A percentile compares a stretch with the other conserved stretches of the same genome.
These are phyloP conservation scores for Panzeria rudis DNA, from an alignment of 2,888 invertebrate genomes.

Conservation along the genomic window DNA sequence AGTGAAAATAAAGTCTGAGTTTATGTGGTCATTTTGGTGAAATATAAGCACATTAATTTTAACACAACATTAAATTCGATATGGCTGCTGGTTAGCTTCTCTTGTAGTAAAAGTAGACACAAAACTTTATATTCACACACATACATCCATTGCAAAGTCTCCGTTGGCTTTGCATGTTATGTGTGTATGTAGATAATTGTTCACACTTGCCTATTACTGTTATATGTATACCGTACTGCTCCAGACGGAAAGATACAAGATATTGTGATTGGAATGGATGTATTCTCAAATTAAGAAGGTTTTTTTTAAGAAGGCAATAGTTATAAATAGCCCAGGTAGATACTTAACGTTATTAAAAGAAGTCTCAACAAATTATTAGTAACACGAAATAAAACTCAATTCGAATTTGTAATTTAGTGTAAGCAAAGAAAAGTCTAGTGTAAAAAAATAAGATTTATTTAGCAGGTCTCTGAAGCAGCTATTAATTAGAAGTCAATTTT, in stretches of 20 bases:
- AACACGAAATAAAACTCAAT: slow-evolving; percentile 15
- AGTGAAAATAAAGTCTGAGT: slow-evolving; percentile 76
- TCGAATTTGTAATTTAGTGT: slow-evolving; percentile 22
- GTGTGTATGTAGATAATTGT: slow-evolving; percentile 2
- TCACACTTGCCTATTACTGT: slow-evolving; percentile 10
- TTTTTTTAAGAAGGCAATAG: slow-evolving; percentile 37
- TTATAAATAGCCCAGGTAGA: slow-evolving; percentile 38
- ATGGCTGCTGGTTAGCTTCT: slow-evolving; percentile 59
- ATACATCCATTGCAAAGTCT: not conserved
- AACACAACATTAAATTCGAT: slow-evolving; percentile 78
- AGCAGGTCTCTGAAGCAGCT: not conserved
- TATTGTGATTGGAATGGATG: slow-evolving; percentile 41
- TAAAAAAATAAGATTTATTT: not conserved
- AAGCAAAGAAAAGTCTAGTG: not conserved
- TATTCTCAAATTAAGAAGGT: slow-evolving; percentile 49
- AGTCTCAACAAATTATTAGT: slow-evolving; percentile 16
- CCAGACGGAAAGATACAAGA: slow-evolving; percentile 1
- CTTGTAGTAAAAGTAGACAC: slow-evolving; percentile 3
- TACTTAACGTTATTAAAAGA: slow-evolving; percentile 46
- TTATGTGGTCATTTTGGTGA: slow-evolving; percentile 80
- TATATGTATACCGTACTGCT: not conserved
- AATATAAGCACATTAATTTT: slow-evolving; percentile 82
- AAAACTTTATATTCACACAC: not conserved
- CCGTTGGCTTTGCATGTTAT: not conserved
- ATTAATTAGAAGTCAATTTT: not conserved